A percentile compares a stretch with the other conserved stretches of the same genome.
phyloP scores from a whole-genome alignment of 2,797 vertebrate species.

The Carcharodon carcharias region DNA sequence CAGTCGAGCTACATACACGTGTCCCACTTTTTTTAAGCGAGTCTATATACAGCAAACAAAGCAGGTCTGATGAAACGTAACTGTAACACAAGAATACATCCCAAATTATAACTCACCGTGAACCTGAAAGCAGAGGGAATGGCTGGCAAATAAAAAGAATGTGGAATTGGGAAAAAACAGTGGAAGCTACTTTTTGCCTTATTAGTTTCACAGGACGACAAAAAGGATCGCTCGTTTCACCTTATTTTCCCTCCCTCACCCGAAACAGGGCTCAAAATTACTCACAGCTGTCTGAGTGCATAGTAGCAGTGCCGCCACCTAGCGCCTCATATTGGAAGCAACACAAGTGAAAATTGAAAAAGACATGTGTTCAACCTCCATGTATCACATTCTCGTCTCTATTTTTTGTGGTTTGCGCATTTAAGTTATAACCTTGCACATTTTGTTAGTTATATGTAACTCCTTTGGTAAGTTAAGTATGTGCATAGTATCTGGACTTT shows the following conservation, averaged over 20 bases:
- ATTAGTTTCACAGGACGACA: not conserved
- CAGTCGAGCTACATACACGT: no score
- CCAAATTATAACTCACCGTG: no score
- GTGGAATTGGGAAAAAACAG: constrained; percentile 41
- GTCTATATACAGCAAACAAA: not conserved
- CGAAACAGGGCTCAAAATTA: not conserved
- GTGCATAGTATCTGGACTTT: not conserved
- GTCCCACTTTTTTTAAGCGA: not conserved
- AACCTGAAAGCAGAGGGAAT: not conserved
- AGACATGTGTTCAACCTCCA: not conserved
- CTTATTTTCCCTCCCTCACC: constrained; percentile 23
- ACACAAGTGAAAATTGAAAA: not conserved
- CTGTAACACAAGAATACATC: not conserved
- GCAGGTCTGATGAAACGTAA: not conserved
- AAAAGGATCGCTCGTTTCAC: not conserved
- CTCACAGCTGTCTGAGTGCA: constrained; percentile 21
- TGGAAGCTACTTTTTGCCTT: constrained; percentile 31
- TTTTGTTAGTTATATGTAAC: not conserved
- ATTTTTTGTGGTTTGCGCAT: not conserved
- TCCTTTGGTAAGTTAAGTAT: not conserved
- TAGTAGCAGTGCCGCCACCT: constrained; percentile 90
- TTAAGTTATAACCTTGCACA: not conserved
- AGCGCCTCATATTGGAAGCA: constrained; percentile 55
- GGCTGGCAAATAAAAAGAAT: not conserved
- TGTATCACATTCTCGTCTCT: not conserved